Conservation (phyloP, 2,888 invertebrate genomes). For the Acanthoscelides obtectus region DNA sequence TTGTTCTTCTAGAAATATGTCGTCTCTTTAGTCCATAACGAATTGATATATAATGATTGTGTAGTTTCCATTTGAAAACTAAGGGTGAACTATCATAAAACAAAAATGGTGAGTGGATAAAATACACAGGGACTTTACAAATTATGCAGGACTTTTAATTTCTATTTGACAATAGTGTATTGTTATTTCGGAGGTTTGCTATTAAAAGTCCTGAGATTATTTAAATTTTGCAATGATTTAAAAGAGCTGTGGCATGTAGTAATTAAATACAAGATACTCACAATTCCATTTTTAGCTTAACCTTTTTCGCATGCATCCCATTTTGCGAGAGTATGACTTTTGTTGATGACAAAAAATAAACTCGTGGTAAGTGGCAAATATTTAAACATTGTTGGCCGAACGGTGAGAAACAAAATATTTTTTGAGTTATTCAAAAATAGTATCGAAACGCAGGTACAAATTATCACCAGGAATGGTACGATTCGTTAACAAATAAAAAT, state of each 20-base stretch:
- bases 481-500: too few species aligned
- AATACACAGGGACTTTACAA: not conserved
- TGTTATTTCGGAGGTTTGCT: not conserved
- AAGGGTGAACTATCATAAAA: constrained; percentile 22
- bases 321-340: not conserved
- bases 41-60: constrained; percentile 4
- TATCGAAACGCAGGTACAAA: too few species aligned
- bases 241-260: not conserved
- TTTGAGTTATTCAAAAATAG: too few species aligned
- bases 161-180: not conserved
- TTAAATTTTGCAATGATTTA: not conserved
- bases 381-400: too few species aligned
- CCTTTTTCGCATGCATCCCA: not conserved
- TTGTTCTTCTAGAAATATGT: constrained; percentile 2
- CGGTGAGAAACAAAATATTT: too few species aligned
- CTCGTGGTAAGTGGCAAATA: too few species aligned
- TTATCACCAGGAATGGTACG: too few species aligned
- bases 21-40: constrained; percentile 10
- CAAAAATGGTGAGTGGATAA: constrained; percentile 15
- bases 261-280: too few species aligned
- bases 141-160: not conserved
- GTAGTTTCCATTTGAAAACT: constrained; percentile 14
- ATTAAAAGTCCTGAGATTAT: not conserved
- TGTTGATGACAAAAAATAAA: too few species aligned
- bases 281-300: too few species aligned